phyloP scores from a whole-genome alignment of 2,113 vertebrate genomes.

The Triplophysa rosa region DNA sequence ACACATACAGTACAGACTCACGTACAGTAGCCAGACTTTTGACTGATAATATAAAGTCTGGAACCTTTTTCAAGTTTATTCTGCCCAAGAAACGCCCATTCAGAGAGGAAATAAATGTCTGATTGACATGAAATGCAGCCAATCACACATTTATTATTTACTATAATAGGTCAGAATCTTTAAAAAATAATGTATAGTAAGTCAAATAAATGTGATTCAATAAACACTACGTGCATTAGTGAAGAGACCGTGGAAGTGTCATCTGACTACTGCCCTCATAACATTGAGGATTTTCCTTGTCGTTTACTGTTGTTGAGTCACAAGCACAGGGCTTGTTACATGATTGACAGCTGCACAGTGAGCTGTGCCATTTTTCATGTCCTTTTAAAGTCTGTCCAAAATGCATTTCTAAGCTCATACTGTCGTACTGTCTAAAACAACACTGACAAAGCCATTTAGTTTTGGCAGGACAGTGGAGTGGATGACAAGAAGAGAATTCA shows the following conservation, averaged over 20 bases:
- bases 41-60: background rate
- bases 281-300: conserved; percentile 18
- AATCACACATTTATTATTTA: background rate
- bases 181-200: no score
- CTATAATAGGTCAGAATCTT: no score
- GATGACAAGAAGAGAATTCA: no score
- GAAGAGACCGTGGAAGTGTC: background rate
- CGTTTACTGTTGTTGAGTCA: conserved; percentile 12
- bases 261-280: no score
- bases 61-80: background rate
- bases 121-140: conserved; percentile 1
- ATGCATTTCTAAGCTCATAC: conserved; percentile 7
- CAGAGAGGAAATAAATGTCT: background rate
- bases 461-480: background rate
- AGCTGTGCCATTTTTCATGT: background rate
- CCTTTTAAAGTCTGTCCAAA: background rate
- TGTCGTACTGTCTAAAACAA: background rate
- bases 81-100: background rate
- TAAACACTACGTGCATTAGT: background rate
- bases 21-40: background rate
- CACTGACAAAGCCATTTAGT: background rate
- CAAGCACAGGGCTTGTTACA: background rate
- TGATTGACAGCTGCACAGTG: background rate
- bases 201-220: conserved; percentile 10
- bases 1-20: background rate